A percentile compares a stretch with the other conserved stretches of the same genome.
Evolutionary conservation across 92 coral and sea anemone genomes (phyloP).

Genomic region (Phymanthus crucifer): DNA sequence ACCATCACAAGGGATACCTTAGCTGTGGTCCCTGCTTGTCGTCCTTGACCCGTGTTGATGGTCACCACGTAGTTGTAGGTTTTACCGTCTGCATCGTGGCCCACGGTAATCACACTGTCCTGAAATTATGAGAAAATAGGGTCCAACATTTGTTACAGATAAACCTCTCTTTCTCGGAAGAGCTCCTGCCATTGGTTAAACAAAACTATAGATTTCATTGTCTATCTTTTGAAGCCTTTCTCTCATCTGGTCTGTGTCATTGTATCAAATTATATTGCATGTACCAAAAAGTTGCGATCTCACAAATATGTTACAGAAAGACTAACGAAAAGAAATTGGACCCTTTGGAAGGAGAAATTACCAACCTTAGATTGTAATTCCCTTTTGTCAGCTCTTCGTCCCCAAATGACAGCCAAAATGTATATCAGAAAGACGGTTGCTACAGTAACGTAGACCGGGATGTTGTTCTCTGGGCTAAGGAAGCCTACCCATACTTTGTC

Average conservation of each 20-base stretch:
- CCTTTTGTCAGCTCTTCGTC: constrained; percentile 74
- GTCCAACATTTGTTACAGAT: not conserved
- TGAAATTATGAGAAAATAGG: not conserved
- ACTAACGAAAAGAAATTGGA: too few relatives aligned
- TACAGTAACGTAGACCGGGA: constrained; percentile 73
- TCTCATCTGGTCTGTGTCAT: too few relatives aligned
- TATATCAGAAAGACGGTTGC: constrained; percentile 51
- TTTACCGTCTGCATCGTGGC: constrained; percentile 29
- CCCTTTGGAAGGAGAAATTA: too few relatives aligned
- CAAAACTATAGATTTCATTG: too few relatives aligned
- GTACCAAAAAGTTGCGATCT: too few relatives aligned
- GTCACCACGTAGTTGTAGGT: constrained; percentile 62
- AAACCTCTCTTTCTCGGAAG: too few relatives aligned
- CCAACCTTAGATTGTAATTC: constrained; percentile 55
- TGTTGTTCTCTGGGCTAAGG: constrained; percentile 66
- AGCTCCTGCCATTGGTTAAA: too few relatives aligned
- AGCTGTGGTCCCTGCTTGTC: constrained; percentile 78
- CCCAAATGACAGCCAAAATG: constrained; percentile 68
- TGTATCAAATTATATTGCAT: too few relatives aligned
- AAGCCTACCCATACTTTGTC: constrained; percentile 72
- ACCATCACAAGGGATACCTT: constrained; percentile 46
- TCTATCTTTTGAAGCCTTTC: too few relatives aligned
- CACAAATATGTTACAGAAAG: too few relatives aligned
- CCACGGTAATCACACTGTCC: constrained; percentile 52
- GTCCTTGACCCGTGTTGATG: constrained; percentile 58